Percentiles rank a stretch among this genome's conserved stretches.
Evolutionary conservation across 2,888 invertebrate genomes (phyloP).

Genomic region (Sturmia bella): DNA sequence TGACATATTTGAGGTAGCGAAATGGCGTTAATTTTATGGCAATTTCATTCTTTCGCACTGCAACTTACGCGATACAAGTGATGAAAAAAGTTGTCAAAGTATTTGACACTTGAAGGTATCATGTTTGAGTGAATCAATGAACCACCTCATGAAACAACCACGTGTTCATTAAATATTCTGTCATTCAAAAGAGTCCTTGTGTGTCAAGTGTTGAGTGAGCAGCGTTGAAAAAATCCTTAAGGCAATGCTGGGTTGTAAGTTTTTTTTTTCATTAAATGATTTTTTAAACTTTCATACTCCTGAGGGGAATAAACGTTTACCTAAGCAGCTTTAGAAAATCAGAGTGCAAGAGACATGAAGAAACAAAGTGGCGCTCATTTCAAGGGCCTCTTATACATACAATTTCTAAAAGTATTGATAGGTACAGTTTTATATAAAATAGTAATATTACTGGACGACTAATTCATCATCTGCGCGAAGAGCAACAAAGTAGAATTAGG

Average conservation of each 20-base stretch:
- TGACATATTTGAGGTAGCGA: slow-evolving; percentile 63
- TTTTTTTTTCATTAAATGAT: slow-evolving; percentile 54
- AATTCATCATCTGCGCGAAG: no score
- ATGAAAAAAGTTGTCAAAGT: slow-evolving; percentile 58
- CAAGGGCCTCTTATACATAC: slow-evolving; percentile 13
- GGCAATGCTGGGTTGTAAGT: slow-evolving; percentile 35
- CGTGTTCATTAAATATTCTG: slow-evolving; percentile 43
- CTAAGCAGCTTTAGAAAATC: slow-evolving; percentile 53
- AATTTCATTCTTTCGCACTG: slow-evolving; percentile 20
- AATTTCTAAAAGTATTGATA: no score
- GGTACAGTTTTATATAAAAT: no score
- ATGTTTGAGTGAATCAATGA: slow-evolving; percentile 16
- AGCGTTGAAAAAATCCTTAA: slow-evolving; percentile 3
- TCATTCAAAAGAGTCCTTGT: slow-evolving; percentile 37
- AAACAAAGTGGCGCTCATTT: background rate
- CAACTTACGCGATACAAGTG: slow-evolving; percentile 19
- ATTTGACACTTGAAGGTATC: slow-evolving; percentile 66
- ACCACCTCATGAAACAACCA: background rate
- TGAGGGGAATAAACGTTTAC: slow-evolving; percentile 59
- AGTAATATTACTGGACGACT: no score
- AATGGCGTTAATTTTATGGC: slow-evolving; percentile 59
- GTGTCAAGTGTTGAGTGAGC: slow-evolving; percentile 41
- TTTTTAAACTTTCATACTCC: slow-evolving; percentile 34
- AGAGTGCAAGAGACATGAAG: slow-evolving; percentile 40
- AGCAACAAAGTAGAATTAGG: no score